Percentiles rank a stretch among this genome's conserved stretches.
These are phyloP conservation scores for Fregetta grallaria DNA, from an alignment of 2,113 vertebrate genomes.

Conservation along the genomic window DNA sequence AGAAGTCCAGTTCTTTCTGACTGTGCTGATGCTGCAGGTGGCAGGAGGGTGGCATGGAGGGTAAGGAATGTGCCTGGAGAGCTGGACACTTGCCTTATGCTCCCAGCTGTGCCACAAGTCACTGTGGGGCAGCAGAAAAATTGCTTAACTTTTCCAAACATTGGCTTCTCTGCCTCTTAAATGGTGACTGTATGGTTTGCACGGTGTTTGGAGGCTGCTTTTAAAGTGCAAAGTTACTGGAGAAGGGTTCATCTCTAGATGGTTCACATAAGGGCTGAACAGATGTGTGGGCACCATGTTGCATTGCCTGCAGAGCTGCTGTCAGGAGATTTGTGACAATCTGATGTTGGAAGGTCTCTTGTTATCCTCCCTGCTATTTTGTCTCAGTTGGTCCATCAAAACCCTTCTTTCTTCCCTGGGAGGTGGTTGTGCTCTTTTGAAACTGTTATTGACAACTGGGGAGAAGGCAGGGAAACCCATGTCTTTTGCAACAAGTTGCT, in stretches of 20 bases:
- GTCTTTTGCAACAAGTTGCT: background rate
- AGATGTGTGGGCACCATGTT: background rate
- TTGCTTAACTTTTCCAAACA: background rate
- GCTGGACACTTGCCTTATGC: background rate
- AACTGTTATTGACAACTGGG: background rate
- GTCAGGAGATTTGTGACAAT: background rate
- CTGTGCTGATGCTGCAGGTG: background rate
- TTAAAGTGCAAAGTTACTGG: background rate
- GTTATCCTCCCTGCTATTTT: background rate
- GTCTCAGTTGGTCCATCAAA: background rate
- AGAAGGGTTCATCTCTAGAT: background rate
- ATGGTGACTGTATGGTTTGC: background rate
- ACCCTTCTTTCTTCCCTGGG: background rate
- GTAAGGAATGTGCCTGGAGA: background rate
- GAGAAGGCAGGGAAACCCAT: background rate
- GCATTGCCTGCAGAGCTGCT: background rate
- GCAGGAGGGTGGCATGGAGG: background rate
- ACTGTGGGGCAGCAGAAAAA: background rate
- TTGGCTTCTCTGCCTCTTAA: background rate
- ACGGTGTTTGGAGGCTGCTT: background rate
- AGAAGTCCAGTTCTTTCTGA: background rate
- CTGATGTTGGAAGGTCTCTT: background rate
- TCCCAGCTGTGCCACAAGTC: background rate
- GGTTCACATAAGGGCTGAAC: background rate
- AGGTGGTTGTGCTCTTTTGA: background rate